Conservation (phyloP, 2,888 invertebrate species). For the Tineola bisselliella region DNA sequence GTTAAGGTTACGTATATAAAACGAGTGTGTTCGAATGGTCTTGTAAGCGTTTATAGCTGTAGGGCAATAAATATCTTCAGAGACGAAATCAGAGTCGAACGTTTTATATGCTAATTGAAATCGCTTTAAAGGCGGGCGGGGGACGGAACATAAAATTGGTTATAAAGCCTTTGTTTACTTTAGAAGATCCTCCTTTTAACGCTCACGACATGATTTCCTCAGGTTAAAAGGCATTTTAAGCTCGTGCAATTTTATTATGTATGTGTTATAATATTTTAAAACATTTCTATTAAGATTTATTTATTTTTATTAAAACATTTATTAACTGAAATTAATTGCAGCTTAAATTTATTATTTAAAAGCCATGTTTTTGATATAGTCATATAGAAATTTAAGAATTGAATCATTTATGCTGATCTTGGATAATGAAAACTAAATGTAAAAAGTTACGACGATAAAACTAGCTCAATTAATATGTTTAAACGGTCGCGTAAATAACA, state of each 20-base stretch:
- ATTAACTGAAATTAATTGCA: too few species aligned
- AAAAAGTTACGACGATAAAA: too few species aligned
- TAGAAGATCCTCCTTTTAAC: conserved; percentile 5
- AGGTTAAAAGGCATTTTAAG: background rate
- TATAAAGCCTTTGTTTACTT: conserved; percentile 9
- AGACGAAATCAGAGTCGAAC: conserved; percentile 19
- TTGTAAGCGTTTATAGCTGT: background rate
- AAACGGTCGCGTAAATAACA: background rate
- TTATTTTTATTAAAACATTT: too few species aligned
- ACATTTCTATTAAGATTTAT: too few species aligned
- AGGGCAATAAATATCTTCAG: conserved; percentile 7
- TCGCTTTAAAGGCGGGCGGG: conserved; percentile 20
- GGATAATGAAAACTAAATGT: too few species aligned
- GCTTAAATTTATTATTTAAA: too few species aligned
- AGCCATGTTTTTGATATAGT: too few species aligned
- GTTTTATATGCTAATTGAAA: conserved; percentile 38
- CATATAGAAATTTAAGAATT: too few species aligned
- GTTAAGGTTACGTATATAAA: too few species aligned
- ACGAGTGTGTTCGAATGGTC: too few species aligned
- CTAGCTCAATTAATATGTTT: too few species aligned
- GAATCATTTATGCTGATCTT: too few species aligned
- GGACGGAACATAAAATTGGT: conserved; percentile 16
- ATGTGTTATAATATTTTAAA: background rate
- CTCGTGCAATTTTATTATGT: background rate
- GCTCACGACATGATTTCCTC: background rate